Evolutionary conservation across 2,797 vertebrate genomes (phyloP), one percentile per base, ranked within the genome.

Genomic region (Tapirus indicus): DNA sequence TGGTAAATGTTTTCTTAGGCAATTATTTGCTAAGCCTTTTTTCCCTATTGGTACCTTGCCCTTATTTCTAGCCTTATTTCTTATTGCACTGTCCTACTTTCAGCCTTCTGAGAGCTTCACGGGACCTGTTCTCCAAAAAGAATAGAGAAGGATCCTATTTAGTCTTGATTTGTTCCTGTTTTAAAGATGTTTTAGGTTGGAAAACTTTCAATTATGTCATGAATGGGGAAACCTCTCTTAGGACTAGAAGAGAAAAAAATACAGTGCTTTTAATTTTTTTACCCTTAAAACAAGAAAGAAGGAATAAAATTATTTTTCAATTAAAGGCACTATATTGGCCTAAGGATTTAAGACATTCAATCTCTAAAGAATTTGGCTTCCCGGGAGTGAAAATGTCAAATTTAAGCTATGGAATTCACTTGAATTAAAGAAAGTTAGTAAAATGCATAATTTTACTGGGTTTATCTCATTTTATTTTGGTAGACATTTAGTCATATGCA

Each of bases 191-290:
- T 97, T 97, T 98, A 94, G 38, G 92, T 93, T 97, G 89, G 91
- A 91, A 97, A 97, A 94, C 88, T 97, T 97, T 97, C 95, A 98
- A 98, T 98, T 98, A 98, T 98, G 94, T 97, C 95, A 97, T 97
- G 97, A 98, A 98, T 96, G 94, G 94, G 82, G 75, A 98, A 97
- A 88, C 83, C 97, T 96, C 97, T 97, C 97, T 88, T 96, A 98
- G 97, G 97, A 98, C 41, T 74, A 78, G 52, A 91, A 96, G 66
- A 68, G 6, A 96, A 97, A 97, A 98, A 97, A 96, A 91, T 85
- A 91, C 8, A 96, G 75, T 68, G 88, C 97, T 97, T 97, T 97
- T 80, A 97, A 97, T 94, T 97, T 97, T 97, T 97, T 97, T 82
- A 58, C 66, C 66, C 71, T 96, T 97, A 96, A 97, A 97, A 97